Evolutionary conservation across 2,797 vertebrate species (phyloP).

Genomic region (Molossus alvarezi): DNA sequence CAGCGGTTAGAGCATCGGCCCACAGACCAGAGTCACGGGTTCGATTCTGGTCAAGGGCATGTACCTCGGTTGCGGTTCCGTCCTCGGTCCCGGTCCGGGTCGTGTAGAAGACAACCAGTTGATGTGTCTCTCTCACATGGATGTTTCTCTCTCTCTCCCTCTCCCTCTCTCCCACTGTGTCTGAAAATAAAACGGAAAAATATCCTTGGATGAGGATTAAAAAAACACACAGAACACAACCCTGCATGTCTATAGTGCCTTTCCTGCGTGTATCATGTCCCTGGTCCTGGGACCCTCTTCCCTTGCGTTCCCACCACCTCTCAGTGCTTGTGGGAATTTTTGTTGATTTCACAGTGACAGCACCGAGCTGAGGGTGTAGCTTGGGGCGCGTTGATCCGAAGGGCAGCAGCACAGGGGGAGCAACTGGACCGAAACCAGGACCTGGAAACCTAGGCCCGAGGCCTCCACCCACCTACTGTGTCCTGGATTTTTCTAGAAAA

Average conservation of each 20-base stretch:
- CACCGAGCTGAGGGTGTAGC: neutral
- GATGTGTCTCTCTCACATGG: too few relatives aligned
- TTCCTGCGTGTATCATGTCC: neutral
- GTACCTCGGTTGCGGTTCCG: too few relatives aligned
- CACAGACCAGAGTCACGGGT: too few relatives aligned
- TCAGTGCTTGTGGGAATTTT: neutral
- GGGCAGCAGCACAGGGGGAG: neutral
- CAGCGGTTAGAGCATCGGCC: too few relatives aligned
- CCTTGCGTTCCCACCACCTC: neutral
- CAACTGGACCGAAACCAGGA: neutral
- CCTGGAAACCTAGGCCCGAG: neutral
- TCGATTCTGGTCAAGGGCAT: too few relatives aligned
- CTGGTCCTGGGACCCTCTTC: neutral
- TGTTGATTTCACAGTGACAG: neutral
- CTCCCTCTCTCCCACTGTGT: too few relatives aligned
- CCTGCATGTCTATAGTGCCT: neutral
- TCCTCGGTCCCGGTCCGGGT: too few relatives aligned
- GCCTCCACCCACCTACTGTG: neutral
- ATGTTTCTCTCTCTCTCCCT: too few relatives aligned
- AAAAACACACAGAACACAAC: neutral
- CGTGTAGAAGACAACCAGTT: too few relatives aligned
- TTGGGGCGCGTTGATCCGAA: neutral
- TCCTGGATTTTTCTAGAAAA: conserved; percentile 58
- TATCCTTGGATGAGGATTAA: too few relatives aligned
- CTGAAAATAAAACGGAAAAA: too few relatives aligned